These are phyloP conservation scores for Pterocles gutturalis DNA, from an alignment of 2,113 vertebrate genomes.

Conservation along the genomic window DNA sequence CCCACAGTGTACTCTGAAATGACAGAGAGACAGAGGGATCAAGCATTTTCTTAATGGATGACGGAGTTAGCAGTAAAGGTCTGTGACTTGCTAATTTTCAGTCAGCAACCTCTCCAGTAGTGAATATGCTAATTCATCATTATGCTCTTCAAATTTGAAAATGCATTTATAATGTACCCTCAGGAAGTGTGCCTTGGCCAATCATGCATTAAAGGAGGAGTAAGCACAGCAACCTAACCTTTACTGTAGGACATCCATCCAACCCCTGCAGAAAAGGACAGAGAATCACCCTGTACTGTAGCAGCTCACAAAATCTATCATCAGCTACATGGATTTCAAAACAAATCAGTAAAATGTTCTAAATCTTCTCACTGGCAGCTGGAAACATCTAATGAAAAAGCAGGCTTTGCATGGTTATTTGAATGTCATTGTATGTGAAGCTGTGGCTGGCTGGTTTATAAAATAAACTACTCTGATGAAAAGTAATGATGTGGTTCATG, in stretches of 20 bases:
- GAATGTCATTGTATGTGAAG: not conserved
- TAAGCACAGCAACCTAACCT: not conserved
- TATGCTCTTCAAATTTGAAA: not conserved
- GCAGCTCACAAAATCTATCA: not conserved
- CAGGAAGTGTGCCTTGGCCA: not conserved
- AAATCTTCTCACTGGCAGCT: not conserved
- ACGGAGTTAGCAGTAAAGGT: constrained; percentile 28
- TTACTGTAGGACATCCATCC: not conserved
- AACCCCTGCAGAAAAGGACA: not conserved
- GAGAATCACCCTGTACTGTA: not conserved
- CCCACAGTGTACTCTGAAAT: constrained; percentile 75
- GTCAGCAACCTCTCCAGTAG: not conserved
- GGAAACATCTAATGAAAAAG: not conserved
- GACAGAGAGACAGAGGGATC: constrained; percentile 27
- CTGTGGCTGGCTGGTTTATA: not conserved
- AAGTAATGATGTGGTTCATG: not conserved
- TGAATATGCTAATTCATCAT: not conserved
- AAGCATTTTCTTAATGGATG: constrained; percentile 35
- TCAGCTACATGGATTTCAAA: not conserved
- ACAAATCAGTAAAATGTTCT: not conserved
- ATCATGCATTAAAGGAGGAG: not conserved
- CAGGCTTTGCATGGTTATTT: not conserved
- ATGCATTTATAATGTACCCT: not conserved
- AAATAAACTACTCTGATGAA: not conserved
- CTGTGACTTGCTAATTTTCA: constrained; percentile 36